Evolutionary conservation across 2,888 invertebrate species (phyloP).

Genomic region (Glyphotaelius pellucidus): DNA sequence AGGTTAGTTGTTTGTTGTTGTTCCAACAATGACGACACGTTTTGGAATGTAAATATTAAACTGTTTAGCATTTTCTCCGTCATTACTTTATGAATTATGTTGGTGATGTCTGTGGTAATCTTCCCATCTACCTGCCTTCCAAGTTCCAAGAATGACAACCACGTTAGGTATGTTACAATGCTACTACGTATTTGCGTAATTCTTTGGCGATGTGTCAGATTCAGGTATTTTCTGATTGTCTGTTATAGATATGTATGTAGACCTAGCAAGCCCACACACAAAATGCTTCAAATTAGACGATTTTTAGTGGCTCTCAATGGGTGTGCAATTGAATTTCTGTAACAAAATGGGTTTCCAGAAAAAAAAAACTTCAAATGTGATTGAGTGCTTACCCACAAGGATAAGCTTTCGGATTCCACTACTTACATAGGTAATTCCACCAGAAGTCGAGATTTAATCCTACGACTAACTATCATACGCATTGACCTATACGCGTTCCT

Average conservation of each 20-base stretch:
- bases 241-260: too few relatives aligned
- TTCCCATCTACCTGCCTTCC: background rate
- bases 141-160: background rate
- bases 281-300: background rate
- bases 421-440: too few relatives aligned
- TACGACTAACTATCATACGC: too few relatives aligned
- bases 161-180: background rate
- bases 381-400: too few relatives aligned
- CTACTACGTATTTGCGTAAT: background rate
- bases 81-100: background rate
- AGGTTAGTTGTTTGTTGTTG: background rate
- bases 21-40: background rate
- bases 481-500: too few relatives aligned
- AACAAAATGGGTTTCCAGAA: too few relatives aligned
- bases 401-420: too few relatives aligned
- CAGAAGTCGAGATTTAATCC: too few relatives aligned
- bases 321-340: background rate
- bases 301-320: background rate
- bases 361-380: too few relatives aligned
- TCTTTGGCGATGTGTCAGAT: background rate
- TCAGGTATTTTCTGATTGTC: background rate
- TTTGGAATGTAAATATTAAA: slow-evolving; percentile 13
- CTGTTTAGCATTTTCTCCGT: background rate
- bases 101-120: background rate
- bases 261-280: background rate